Evolutionary conservation across 1,140 invertebrate genomes (phyloP).

Genomic region (Trichonephila clavipes): DNA sequence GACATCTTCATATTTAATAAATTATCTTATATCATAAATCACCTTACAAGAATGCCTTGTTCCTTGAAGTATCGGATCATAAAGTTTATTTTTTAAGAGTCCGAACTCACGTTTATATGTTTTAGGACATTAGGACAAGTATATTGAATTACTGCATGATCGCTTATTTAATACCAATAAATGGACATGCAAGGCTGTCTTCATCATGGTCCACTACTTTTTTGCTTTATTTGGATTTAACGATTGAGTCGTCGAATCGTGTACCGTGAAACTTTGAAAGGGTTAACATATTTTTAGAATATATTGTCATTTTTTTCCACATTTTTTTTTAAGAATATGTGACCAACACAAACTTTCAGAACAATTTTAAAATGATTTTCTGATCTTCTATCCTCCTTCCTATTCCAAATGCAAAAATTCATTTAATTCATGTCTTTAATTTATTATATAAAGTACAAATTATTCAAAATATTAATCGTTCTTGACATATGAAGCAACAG

Average conservation of each 20-base stretch:
- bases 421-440: no score
- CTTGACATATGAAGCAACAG: no score
- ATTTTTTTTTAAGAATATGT: no score
- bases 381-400: no score
- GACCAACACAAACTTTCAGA: no score
- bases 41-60: neutral
- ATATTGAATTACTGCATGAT: conserved; percentile 5
- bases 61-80: neutral
- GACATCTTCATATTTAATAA: neutral
- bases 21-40: neutral
- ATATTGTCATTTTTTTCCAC: neutral
- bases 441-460: no score
- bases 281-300: neutral
- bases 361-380: no score
- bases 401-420: no score
- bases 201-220: neutral
- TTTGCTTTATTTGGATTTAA: neutral
- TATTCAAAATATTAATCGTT: no score
- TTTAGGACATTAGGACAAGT: neutral
- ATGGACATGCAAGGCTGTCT: neutral
- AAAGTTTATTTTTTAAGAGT: neutral
- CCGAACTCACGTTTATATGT: neutral
- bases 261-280: neutral
- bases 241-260: neutral
- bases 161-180: conserved; percentile 31